Base-by-base conservation (phyloP, 2,888 invertebrate species). In the Drosophila yooni region DNA sequence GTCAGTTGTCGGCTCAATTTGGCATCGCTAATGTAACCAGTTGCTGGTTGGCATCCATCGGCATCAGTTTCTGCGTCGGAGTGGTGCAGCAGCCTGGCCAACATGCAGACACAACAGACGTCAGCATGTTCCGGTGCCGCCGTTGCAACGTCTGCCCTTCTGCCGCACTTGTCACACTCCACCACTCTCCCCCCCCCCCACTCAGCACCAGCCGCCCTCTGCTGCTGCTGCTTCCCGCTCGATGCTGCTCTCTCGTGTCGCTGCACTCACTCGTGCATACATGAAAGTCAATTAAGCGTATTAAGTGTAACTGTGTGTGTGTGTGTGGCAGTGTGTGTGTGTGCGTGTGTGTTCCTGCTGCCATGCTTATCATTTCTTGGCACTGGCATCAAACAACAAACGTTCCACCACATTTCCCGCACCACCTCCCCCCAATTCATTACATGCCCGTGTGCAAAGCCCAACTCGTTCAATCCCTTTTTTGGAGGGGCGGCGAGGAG, bases 281-380 rank as follows among this genome's bases (percentile, higher is more conserved):
- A 90, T 87, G 89, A 89, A 91, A 91, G 91, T 91, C 91, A 91
- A 91, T 91, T 91, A 91, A 91, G 91, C 91, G 91, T 91, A 91
- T 91, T 91, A 91, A 91, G 88, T 90, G 88, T 70, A 79, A 53
- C 70, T 83, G 74, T 84, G 71, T 73, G 54, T 68, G 31, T 61
- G 31, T 61, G 51, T 64, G 63, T 33, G 43, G 33, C 21, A 13
- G 52, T 57, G 36, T 48, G 69, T 61, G n/a, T n/a, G 60, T 60
- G 69, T 61, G 66, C 51, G 64, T 71, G 62, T 36, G 57, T 75
- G 51, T 50, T 59, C 50, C 52, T 66, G 60, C 70, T 46, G 59
- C 64, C 71, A 70, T 74, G 85, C 82, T 83, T 85, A 83, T 83
- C 83, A 83, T 82, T 84, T 86, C 83, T 84, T 84, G 84, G 86